These are phyloP conservation scores for Acromyrmex echinatior DNA, from an alignment of 1,140 invertebrate genomes.

Conservation along the genomic window DNA sequence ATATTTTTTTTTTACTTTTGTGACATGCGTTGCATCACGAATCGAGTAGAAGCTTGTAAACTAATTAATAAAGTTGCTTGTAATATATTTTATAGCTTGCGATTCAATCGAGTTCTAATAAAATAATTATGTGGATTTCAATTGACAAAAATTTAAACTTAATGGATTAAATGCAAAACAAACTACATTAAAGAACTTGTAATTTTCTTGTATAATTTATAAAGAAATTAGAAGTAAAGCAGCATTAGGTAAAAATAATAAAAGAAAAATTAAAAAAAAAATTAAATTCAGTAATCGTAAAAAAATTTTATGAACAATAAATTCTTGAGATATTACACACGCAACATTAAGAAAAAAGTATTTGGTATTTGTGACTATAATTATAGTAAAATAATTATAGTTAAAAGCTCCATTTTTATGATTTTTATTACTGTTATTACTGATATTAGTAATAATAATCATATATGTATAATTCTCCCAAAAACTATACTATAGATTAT, in stretches of 20 bases:
- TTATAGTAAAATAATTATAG: too few relatives aligned
- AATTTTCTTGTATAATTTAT: slow-evolving; percentile 8
- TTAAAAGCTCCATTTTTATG: too few relatives aligned
- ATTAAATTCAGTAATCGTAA: neutral
- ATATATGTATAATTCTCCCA: too few relatives aligned
- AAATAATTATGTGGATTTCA: neutral
- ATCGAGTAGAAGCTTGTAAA: slow-evolving; percentile 8
- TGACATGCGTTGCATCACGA: slow-evolving; percentile 8
- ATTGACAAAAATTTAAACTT: neutral
- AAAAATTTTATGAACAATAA: neutral
- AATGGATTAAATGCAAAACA: neutral
- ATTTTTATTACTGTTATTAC: too few relatives aligned
- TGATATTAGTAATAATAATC: too few relatives aligned
- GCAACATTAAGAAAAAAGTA: too few relatives aligned
- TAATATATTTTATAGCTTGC: slow-evolving; percentile 6
- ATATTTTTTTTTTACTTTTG: slow-evolving; percentile 46
- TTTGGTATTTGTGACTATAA: too few relatives aligned
- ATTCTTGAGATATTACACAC: neutral
- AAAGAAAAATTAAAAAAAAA: neutral
- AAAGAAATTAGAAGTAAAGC: neutral
- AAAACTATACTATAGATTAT: too few relatives aligned
- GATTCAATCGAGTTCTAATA: slow-evolving; percentile 26
- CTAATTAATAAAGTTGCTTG: slow-evolving; percentile 50
- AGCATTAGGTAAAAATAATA: neutral
- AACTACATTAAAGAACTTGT: neutral